Evolutionary conservation across 2,888 invertebrate genomes (phyloP).

Genomic region (Malthinus seriepunctatus): DNA sequence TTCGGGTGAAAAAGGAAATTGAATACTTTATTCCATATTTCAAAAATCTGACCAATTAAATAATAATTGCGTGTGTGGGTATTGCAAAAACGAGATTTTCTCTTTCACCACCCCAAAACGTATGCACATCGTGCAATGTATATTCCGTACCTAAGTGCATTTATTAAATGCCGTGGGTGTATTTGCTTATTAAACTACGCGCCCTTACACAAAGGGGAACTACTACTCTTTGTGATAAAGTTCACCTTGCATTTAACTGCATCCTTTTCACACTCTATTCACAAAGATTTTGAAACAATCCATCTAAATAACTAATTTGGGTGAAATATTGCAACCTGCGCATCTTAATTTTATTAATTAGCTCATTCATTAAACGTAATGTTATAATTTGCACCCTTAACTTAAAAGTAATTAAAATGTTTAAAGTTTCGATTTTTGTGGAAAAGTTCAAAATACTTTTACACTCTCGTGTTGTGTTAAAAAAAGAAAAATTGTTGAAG

Average conservation of each 20-base stretch:
- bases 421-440: background rate
- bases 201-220: constrained; percentile 43
- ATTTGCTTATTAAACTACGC: constrained; percentile 50
- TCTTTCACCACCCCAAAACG: constrained; percentile 4
- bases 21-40: background rate
- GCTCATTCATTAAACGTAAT: constrained; percentile 10
- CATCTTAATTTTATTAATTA: too few species aligned
- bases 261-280: constrained; percentile 23
- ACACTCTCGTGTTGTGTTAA: background rate
- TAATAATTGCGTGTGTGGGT: constrained; percentile 10
- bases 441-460: background rate
- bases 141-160: constrained; percentile 47
- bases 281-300: constrained; percentile 14
- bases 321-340: background rate
- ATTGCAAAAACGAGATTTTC: constrained; percentile 3
- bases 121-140: constrained; percentile 34
- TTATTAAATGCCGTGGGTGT: constrained; percentile 53
- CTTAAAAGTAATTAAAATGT: background rate
- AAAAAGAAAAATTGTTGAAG: background rate
- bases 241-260: constrained; percentile 25
- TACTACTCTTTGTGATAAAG: constrained; percentile 47
- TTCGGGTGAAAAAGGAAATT: too few species aligned
- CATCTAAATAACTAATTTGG: background rate
- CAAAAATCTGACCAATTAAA: constrained; percentile 10
- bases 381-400: constrained; percentile 7